Conservation (phyloP, 2,888 invertebrate species). For the Ernsta delagoae region DNA sequence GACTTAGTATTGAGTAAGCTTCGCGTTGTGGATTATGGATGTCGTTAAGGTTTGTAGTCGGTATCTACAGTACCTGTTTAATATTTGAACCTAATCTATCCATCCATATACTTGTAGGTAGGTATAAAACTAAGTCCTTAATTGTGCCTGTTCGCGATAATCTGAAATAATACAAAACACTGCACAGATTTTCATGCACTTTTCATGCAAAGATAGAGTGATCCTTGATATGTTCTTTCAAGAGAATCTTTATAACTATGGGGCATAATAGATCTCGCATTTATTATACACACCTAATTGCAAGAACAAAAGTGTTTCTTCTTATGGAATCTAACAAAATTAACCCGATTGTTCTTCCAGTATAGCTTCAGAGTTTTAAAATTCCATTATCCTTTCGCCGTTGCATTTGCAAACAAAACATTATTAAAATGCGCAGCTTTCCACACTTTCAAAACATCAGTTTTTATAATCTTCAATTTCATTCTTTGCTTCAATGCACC, state of each 20-base stretch:
- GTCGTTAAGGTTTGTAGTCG: neutral
- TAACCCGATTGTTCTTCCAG: constrained; percentile 15
- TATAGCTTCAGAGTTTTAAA: neutral
- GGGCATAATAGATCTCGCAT: no score
- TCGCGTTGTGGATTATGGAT: neutral
- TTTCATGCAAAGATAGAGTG: no score
- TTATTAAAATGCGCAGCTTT: constrained; percentile 16
- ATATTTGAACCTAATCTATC: no score
- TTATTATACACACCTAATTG: no score
- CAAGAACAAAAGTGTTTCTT: neutral
- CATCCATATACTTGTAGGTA: no score
- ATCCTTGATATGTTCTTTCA: no score
- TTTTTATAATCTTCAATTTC: constrained; percentile 3
- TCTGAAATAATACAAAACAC: no score
- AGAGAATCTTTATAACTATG: no score
- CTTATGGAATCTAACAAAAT: constrained; percentile 13
- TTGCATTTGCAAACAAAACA: constrained; percentile 27
- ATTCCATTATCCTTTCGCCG: constrained; percentile 17
- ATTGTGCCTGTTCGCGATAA: no score
- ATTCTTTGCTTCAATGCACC: neutral
- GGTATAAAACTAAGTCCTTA: no score
- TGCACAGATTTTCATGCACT: no score
- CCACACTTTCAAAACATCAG: neutral
- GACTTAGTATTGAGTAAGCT: neutral
- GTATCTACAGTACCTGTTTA: no score